Conservation (phyloP, 2,888 invertebrate genomes). For the Dicyrtoma fusca region DNA sequence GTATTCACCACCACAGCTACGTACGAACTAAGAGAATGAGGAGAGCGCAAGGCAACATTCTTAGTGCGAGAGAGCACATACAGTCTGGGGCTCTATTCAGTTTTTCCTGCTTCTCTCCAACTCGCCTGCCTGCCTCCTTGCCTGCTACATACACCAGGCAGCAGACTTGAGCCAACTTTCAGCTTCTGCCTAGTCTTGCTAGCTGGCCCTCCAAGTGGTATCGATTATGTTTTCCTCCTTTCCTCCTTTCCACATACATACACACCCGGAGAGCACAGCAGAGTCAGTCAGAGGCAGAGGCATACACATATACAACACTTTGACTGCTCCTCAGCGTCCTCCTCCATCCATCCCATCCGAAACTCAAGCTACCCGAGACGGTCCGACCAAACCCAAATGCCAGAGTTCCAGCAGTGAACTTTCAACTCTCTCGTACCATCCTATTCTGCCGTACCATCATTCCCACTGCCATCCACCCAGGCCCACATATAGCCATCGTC, state of each 20-base stretch:
- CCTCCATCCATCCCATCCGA: conserved; percentile 25
- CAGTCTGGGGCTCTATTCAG: conserved; percentile 26
- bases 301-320: conserved; percentile 9
- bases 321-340: conserved; percentile 18
- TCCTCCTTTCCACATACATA: conserved; percentile 1
- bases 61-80: conserved; percentile 14
- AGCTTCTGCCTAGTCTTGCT: conserved; percentile 24
- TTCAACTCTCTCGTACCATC: conserved; percentile 32
- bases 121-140: background rate
- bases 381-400: conserved; percentile 36
- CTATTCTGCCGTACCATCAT: conserved; percentile 1
- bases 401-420: conserved; percentile 34
- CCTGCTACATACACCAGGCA: background rate
- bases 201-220: conserved; percentile 38
- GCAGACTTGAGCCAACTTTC: conserved; percentile 4
- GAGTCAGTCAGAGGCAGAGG: background rate
- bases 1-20: conserved; percentile 55
- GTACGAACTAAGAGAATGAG: conserved; percentile 51
- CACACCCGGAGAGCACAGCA: background rate
- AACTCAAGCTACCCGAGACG: conserved; percentile 15
- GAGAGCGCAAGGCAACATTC: conserved; percentile 48
- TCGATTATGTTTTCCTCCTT: conserved; percentile 38
- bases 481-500: background rate
- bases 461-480: background rate
- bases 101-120: background rate